Evolutionary conservation across 2,797 vertebrate genomes (phyloP), one percentile per base, ranked within the genome.

Genomic region (Sciaenops ocellatus): DNA sequence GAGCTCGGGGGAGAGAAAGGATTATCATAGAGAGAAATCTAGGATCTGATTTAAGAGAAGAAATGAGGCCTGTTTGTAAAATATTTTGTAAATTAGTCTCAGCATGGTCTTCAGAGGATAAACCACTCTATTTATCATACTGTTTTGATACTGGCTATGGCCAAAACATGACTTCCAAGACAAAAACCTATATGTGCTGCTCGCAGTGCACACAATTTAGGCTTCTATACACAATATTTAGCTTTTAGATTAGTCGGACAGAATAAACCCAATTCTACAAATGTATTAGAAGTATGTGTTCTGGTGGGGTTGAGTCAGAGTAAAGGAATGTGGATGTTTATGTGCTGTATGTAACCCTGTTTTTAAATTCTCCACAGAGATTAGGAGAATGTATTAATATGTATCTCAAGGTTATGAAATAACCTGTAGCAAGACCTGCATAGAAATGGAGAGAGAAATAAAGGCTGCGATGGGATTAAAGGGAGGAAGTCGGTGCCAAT

Each of bases 401-500:
- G 85, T 82, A 16, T 87, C 59, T 68, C 46, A 20, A 0, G 87
- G 84, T 89, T 84, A 85, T 86, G 82, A 88, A 73, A 79, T 84
- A 71, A 83, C 79, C 79, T 41, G 76, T 78, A 84, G 84, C 59
- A 68, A 67, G 73, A 78, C 12, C 50, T 70, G 68, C 59, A 9
- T 60, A 42, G 74, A 54, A 75, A 48, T 9, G 44, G 55, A 69
- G 59, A 47, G 48, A 3, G 63, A 44, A n/a, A n/a, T 24, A 57
- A 69, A 64, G 17, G 68, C 30, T 22, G 70, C 12, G 64, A 54
- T 48, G 69, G 74, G 61, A 54, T 63, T 51, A 52, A 38, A 61
- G 54, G 73, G 74, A 93, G 87, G 65, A 69, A 90, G 94, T 93
- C 85, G 67, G 94, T 96, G 96, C 96, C 96, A 96, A 94, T 95